Percentiles rank a stretch among this genome's conserved stretches.
phyloP scores from a whole-genome alignment of 2,113 vertebrate genomes.

The Pelecanoides urinatrix region DNA sequence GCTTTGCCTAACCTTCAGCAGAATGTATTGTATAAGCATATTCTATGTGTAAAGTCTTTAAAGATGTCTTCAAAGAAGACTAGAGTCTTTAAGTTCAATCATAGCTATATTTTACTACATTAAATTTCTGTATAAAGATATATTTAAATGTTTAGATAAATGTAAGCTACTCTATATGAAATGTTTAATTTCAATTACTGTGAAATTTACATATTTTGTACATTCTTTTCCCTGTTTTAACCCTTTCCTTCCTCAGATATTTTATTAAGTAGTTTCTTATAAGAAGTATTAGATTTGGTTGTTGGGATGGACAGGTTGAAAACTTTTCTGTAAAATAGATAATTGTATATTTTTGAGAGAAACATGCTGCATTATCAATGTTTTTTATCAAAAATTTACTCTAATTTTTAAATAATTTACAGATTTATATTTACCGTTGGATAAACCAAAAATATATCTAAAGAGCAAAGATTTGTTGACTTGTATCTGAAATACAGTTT shows the following conservation, averaged over 20 bases:
- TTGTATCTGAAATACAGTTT: constrained; percentile 44
- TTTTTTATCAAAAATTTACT: constrained; percentile 65
- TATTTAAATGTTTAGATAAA: constrained; percentile 81
- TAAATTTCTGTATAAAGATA: constrained; percentile 83
- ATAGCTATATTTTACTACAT: constrained; percentile 89
- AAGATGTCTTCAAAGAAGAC: constrained; percentile 87
- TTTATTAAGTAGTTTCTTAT: constrained; percentile 63
- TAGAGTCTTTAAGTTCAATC: constrained; percentile 84
- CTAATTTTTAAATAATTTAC: constrained; percentile 71
- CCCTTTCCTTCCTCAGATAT: constrained; percentile 60
- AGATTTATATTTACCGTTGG: constrained; percentile 70
- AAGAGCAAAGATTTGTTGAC: constrained; percentile 36
- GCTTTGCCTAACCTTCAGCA: constrained; percentile 85
- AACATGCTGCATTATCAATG: constrained; percentile 69
- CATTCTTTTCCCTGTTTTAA: constrained; percentile 61
- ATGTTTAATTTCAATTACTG: constrained; percentile 82
- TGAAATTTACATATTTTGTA: constrained; percentile 78
- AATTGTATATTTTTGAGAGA: constrained; percentile 80
- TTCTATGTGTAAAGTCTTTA: constrained; percentile 82
- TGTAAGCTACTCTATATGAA: constrained; percentile 79
- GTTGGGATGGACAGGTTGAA: constrained; percentile 60
- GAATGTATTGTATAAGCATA: constrained; percentile 85
- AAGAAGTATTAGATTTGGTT: constrained; percentile 63
- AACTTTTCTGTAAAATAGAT: constrained; percentile 73
- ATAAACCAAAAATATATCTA: constrained; percentile 64